phyloP scores from a whole-genome alignment of 2,888 invertebrate species.

The Aleiodes testaceus region DNA sequence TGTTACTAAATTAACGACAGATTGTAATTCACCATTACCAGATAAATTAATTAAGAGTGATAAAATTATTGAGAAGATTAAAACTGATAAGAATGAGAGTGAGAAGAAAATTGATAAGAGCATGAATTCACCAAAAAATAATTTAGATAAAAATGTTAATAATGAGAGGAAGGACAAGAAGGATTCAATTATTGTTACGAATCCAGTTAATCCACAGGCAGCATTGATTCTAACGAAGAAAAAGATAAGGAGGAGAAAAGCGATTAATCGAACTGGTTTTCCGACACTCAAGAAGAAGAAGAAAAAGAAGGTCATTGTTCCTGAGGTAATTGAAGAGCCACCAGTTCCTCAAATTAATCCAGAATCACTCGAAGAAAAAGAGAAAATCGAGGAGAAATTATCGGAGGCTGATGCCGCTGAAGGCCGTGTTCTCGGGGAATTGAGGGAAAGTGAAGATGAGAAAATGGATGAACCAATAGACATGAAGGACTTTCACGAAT shows the following conservation, averaged over 20 bases:
- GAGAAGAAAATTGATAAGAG: slow-evolving; percentile 69
- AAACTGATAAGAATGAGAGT: slow-evolving; percentile 74
- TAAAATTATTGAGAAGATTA: slow-evolving; percentile 72
- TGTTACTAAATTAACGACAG: slow-evolving; percentile 66
- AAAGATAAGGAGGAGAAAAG: slow-evolving; percentile 80
- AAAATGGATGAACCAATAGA: slow-evolving; percentile 40
- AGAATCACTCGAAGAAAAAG: slow-evolving; percentile 31
- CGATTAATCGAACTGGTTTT: slow-evolving; percentile 90
- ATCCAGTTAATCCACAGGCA: slow-evolving; percentile 50
- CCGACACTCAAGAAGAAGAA: slow-evolving; percentile 89
- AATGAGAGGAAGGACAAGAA: slow-evolving; percentile 38
- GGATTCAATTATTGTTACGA: slow-evolving; percentile 47
- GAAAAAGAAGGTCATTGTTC: slow-evolving; percentile 75
- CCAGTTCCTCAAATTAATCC: slow-evolving; percentile 43
- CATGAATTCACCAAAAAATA: slow-evolving; percentile 41
- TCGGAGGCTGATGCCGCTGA: slow-evolving; percentile 34
- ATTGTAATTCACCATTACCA: slow-evolving; percentile 54
- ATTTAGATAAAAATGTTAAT: slow-evolving; percentile 20
- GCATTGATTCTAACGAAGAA: slow-evolving; percentile 71
- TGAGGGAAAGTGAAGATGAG: slow-evolving; percentile 36
- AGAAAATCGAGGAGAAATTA: slow-evolving; percentile 46
- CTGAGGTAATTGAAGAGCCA: slow-evolving; percentile 42
- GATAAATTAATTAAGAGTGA: slow-evolving; percentile 56
- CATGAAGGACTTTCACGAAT: slow-evolving; percentile 52
- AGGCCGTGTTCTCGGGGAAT: slow-evolving; percentile 29